Evolutionary conservation across 2,888 invertebrate genomes (phyloP).

Genomic region (Hymenopus coronatus): DNA sequence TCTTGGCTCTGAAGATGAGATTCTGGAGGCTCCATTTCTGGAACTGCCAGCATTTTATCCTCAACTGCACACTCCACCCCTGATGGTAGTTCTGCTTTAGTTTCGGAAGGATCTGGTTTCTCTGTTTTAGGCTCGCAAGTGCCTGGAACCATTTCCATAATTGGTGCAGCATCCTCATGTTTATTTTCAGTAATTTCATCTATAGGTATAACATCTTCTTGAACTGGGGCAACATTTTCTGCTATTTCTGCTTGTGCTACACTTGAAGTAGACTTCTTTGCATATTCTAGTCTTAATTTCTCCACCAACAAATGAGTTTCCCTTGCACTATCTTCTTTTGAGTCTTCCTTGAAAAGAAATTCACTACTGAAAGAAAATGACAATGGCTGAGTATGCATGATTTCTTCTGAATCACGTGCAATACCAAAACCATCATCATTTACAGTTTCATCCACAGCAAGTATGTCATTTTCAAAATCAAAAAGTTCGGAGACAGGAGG

Average conservation of each 20-base stretch:
- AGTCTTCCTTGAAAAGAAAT: slow-evolving; percentile 70
- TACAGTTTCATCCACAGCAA: slow-evolving; percentile 59
- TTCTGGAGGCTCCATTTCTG: background rate
- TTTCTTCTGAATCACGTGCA: slow-evolving; percentile 59
- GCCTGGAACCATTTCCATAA: slow-evolving; percentile 9
- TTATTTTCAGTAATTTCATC: slow-evolving; percentile 22
- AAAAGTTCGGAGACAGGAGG: slow-evolving; percentile 58
- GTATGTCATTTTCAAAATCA: slow-evolving; percentile 60
- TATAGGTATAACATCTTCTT: slow-evolving; percentile 31
- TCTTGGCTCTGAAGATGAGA: background rate
- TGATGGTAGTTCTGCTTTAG: background rate
- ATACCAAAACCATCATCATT: slow-evolving; percentile 63
- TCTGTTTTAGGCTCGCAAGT: slow-evolving; percentile 11
- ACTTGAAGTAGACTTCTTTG: slow-evolving; percentile 61
- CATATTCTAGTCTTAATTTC: slow-evolving; percentile 71
- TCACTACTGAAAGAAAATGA: slow-evolving; percentile 64
- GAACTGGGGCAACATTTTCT: slow-evolving; percentile 34
- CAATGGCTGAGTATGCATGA: slow-evolving; percentile 51
- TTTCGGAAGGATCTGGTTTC: background rate
- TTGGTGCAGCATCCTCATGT: slow-evolving; percentile 35
- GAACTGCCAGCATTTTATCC: background rate
- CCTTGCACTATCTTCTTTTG: slow-evolving; percentile 77
- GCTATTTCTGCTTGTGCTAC: slow-evolving; percentile 49
- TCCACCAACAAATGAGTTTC: slow-evolving; percentile 83
- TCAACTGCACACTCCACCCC: slow-evolving; percentile 3